A percentile compares a stretch with the other conserved stretches of the same genome.
Conservation (phyloP, 2,113 vertebrate species). For the Azemiops feae region DNA sequence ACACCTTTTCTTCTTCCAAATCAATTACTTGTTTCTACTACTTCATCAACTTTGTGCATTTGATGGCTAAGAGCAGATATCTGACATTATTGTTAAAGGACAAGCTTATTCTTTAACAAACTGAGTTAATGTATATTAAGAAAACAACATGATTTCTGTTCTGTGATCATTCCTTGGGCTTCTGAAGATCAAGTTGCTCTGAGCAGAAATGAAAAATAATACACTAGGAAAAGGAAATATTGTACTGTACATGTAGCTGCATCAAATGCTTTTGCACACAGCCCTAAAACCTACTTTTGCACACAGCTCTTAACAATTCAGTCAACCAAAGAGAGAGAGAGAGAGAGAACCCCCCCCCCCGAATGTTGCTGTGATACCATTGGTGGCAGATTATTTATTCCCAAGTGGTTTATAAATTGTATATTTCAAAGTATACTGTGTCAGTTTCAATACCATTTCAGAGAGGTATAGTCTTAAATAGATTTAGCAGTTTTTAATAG, state of each 20-base stretch:
- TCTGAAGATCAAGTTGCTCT: conserved; percentile 9
- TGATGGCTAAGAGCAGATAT: neutral
- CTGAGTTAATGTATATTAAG: neutral
- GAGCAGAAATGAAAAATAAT: neutral
- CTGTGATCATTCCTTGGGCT: neutral
- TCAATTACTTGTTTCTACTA: neutral
- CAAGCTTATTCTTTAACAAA: conserved; percentile 33
- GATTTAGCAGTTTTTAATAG: conserved; percentile 16
- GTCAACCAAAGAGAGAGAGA: neutral
- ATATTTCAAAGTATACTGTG: neutral
- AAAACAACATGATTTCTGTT: conserved; percentile 17
- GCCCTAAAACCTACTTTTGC: neutral
- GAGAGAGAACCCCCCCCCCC: neutral
- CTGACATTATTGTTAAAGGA: neutral
- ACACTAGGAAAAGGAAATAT: accelerated
- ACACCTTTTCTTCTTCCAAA: neutral
- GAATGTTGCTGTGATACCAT: conserved; percentile 12
- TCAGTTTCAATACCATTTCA: neutral
- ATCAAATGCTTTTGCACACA: neutral
- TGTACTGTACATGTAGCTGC: neutral
- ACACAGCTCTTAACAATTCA: neutral
- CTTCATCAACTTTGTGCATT: neutral
- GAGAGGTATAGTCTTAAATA: neutral
- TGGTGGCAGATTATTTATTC: neutral
- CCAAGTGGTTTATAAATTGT: conserved; percentile 3